Conservation (phyloP, 1,140 invertebrate species). For the Euwallacea fornicatus region DNA sequence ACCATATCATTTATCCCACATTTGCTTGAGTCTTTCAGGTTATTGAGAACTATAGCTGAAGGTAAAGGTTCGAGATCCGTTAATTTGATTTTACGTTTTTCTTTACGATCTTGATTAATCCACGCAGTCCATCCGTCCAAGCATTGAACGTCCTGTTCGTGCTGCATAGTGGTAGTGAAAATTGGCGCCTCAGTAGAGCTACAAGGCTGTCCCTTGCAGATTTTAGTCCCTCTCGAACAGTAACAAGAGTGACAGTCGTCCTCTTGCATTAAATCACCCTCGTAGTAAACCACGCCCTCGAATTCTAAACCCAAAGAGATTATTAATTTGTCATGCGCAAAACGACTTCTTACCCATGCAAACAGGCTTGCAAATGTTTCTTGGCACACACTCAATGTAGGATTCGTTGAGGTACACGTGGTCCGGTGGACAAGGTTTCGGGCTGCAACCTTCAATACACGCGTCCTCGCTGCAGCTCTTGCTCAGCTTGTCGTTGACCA, state of each 20-base stretch:
- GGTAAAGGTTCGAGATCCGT: constrained; percentile 68
- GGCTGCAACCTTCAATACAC: constrained; percentile 78
- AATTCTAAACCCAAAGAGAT: constrained; percentile 49
- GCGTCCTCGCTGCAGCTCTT: constrained; percentile 69
- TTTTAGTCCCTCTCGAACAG: constrained; percentile 67
- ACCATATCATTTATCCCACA: constrained; percentile 65
- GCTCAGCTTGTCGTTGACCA: constrained; percentile 61
- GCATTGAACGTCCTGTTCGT: constrained; percentile 57
- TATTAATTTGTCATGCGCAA: neutral
- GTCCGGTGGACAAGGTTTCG: constrained; percentile 70
- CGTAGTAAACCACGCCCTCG: constrained; percentile 67
- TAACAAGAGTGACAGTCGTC: constrained; percentile 78
- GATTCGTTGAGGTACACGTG: constrained; percentile 71
- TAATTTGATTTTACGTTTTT: constrained; percentile 36
- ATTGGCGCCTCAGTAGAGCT: constrained; percentile 40
- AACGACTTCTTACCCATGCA: constrained; percentile 57
- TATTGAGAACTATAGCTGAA: constrained; percentile 55
- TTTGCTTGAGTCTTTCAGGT: constrained; percentile 54
- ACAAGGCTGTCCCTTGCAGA: constrained; percentile 72
- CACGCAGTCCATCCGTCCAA: constrained; percentile 73
- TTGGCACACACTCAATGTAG: constrained; percentile 72
- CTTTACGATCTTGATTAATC: constrained; percentile 65
- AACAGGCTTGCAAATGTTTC: constrained; percentile 67
- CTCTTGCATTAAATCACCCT: constrained; percentile 74
- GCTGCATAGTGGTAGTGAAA: constrained; percentile 41